These are phyloP conservation scores for Hirtodrosophila trivittata DNA, from an alignment of 2,888 invertebrate species.

Conservation along the genomic window DNA sequence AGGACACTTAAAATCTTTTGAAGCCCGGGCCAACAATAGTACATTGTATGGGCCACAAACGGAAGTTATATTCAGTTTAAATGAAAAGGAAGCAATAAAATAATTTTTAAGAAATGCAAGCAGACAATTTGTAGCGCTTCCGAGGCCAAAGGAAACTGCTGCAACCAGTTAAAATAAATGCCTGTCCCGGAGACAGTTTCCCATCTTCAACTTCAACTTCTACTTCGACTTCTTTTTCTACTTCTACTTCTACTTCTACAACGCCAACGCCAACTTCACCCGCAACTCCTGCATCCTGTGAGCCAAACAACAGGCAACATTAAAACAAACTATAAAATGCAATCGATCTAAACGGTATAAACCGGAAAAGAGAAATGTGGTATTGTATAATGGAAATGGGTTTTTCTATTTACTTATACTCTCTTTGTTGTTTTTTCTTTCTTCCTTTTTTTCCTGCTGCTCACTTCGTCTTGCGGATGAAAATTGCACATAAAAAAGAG, in stretches of 20 bases:
- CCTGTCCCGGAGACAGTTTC: constrained; percentile 59
- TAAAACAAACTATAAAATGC: constrained; percentile 81
- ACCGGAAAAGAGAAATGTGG: constrained; percentile 77
- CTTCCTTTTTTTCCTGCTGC: constrained; percentile 11
- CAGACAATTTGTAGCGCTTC: constrained; percentile 71
- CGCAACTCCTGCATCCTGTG: constrained; percentile 32
- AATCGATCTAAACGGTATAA: constrained; percentile 79
- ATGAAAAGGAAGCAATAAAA: constrained; percentile 79
- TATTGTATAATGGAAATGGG: constrained; percentile 77
- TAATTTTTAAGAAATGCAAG: constrained; percentile 58
- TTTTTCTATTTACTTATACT: constrained; percentile 53
- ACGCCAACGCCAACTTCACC: constrained; percentile 33
- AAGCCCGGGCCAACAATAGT: constrained; percentile 55
- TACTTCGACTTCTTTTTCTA: constrained; percentile 34
- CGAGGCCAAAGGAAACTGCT: constrained; percentile 58
- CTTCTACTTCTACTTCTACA: constrained; percentile 15
- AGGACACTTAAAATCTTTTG: constrained; percentile 54
- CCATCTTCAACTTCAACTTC: constrained; percentile 31
- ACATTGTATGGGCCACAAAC: constrained; percentile 60
- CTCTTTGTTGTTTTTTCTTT: constrained; percentile 30
- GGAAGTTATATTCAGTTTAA: constrained; percentile 70
- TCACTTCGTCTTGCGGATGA: constrained; percentile 47
- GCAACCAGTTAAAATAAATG: constrained; percentile 54
- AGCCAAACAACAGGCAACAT: constrained; percentile 51
- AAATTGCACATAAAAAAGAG: constrained; percentile 58